phyloP scores from a whole-genome alignment of 2,888 invertebrate species.

The Acronicta psi region DNA sequence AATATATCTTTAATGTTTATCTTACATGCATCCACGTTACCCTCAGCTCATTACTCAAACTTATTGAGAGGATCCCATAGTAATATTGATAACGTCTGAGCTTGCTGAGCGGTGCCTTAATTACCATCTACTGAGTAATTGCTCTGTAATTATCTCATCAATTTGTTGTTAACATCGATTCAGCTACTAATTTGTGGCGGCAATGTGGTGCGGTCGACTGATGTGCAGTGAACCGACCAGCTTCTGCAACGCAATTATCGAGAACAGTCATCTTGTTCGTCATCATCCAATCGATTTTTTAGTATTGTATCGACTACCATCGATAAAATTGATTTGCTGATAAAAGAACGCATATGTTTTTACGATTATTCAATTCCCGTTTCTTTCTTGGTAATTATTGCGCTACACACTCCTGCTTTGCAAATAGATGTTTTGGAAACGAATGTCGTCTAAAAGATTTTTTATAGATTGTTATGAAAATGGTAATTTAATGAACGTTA shows the following conservation, averaged over 20 bases:
- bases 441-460: too few relatives aligned
- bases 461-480: too few relatives aligned
- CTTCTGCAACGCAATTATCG: conserved; percentile 10
- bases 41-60: conserved; percentile 45
- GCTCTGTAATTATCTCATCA: conserved; percentile 60
- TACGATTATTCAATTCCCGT: too few relatives aligned
- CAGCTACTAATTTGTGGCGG: conserved; percentile 45
- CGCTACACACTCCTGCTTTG: too few relatives aligned
- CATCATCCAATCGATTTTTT: neutral
- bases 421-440: too few relatives aligned
- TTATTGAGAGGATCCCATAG: conserved; percentile 40
- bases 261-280: neutral
- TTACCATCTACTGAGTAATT: conserved; percentile 57
- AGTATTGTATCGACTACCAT: too few relatives aligned
- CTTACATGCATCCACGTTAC: neutral
- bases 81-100: conserved; percentile 54
- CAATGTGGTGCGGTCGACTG: conserved; percentile 26
- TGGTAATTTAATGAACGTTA: too few relatives aligned
- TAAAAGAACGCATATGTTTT: too few relatives aligned
- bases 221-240: conserved; percentile 30
- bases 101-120: conserved; percentile 48
- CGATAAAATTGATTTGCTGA: too few relatives aligned
- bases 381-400: too few relatives aligned
- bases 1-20: neutral
- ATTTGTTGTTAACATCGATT: conserved; percentile 56